Conservation (phyloP, 1,140 invertebrate genomes). For the Ephestia elutella region DNA sequence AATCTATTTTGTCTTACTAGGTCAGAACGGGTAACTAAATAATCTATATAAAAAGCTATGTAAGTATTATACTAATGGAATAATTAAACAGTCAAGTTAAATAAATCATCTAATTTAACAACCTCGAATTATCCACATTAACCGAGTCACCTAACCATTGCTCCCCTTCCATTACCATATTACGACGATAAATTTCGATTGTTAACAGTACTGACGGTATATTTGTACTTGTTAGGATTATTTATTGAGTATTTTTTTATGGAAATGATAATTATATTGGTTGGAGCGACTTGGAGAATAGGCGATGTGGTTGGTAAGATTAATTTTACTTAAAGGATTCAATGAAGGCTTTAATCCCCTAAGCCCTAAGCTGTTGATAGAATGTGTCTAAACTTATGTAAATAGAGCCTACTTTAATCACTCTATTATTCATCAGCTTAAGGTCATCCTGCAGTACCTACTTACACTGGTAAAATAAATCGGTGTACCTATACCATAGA, state of each 20-base stretch:
- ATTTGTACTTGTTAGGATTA: conserved; percentile 15
- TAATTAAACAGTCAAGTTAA: conserved; percentile 8
- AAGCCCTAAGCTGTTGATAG: background rate
- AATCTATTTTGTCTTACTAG: too few species aligned
- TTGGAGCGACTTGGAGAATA: background rate
- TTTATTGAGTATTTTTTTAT: conserved; percentile 17
- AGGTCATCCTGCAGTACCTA: background rate
- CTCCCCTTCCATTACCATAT: conserved; percentile 21
- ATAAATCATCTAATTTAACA: conserved; percentile 24
- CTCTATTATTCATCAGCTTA: too few species aligned
- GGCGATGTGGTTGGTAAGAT: conserved; percentile 15
- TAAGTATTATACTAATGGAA: background rate
- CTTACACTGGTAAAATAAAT: background rate
- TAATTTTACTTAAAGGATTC: conserved; percentile 10
- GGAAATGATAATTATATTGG: conserved; percentile 9
- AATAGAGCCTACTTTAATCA: too few species aligned
- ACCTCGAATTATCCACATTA: conserved; percentile 12
- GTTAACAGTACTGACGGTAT: conserved; percentile 8
- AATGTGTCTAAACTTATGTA: too few species aligned
- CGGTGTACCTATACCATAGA: too few species aligned
- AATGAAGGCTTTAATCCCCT: background rate
- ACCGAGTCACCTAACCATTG: background rate
- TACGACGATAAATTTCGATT: conserved; percentile 22
- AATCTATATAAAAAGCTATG: too few species aligned
- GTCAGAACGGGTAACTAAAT: too few species aligned